Conservation (phyloP, 2,113 vertebrate species). For the Eonycteris spelaea region DNA sequence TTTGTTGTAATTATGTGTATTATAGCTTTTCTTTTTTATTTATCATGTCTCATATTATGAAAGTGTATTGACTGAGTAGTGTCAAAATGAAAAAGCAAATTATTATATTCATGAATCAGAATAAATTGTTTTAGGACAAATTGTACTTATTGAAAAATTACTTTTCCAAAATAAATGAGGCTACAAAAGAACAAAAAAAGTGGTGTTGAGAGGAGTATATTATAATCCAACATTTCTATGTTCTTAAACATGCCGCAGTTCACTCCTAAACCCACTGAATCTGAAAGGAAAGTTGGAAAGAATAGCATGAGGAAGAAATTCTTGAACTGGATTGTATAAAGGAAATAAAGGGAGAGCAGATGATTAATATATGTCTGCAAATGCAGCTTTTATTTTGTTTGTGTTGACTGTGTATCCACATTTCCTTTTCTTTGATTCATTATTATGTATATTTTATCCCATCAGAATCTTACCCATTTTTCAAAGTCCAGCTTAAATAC, state of each 20-base stretch:
- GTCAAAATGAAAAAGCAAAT: not conserved
- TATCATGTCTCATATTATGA: not conserved
- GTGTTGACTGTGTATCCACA: not conserved
- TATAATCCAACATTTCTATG: not conserved
- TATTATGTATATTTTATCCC: too few relatives aligned
- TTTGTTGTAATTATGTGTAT: not conserved
- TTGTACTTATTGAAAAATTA: not conserved
- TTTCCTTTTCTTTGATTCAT: not conserved
- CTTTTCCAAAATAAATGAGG: not conserved
- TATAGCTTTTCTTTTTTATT: not conserved
- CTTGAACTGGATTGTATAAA: not conserved
- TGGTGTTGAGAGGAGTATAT: fast-evolving
- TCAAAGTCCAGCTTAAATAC: not conserved
- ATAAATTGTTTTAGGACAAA: constrained; percentile 25
- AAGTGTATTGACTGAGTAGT: not conserved
- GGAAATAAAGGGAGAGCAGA: not conserved
- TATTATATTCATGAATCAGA: not conserved
- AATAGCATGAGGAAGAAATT: not conserved
- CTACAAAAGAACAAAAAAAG: not conserved
- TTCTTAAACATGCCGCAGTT: not conserved
- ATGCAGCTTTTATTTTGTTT: not conserved
- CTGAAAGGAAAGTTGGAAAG: not conserved
- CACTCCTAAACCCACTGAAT: not conserved
- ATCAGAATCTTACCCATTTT: not conserved
- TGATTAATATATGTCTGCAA: not conserved